Percentiles rank a stretch among this genome's conserved stretches.
These are phyloP conservation scores for Lysiphlebus fabarum DNA, from an alignment of 1,140 invertebrate genomes.

Conservation along the genomic window DNA sequence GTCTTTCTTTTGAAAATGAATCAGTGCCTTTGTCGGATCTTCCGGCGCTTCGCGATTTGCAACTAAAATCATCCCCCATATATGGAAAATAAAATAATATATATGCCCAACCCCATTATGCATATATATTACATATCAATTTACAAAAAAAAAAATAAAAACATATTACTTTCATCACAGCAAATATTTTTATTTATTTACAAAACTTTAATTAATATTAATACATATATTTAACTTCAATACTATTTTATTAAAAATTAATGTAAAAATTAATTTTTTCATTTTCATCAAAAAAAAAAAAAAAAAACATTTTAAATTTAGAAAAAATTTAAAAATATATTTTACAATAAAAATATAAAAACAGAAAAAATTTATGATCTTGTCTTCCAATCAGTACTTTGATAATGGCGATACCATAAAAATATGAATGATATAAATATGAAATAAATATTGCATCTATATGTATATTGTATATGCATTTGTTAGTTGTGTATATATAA, in stretches of 20 bases:
- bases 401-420: no score
- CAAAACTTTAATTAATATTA: no score
- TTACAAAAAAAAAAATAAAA: background rate
- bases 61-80: constrained; percentile 53
- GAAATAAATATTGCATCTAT: background rate
- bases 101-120: constrained; percentile 18
- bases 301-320: no score
- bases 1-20: constrained; percentile 44
- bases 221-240: no score
- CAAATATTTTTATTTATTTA: background rate
- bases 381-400: no score
- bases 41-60: constrained; percentile 55
- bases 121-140: background rate
- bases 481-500: background rate
- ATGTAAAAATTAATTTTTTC: no score
- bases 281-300: no score
- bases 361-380: background rate
- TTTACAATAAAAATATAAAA: no score
- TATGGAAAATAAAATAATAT: constrained; percentile 25
- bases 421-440: background rate
- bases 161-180: background rate
- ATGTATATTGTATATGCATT: background rate
- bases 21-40: constrained; percentile 52
- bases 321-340: no score
- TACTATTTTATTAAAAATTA: no score